Evolutionary conservation across 2,888 invertebrate species (phyloP), one percentile per base, ranked within the genome.

Genomic region (Prenolepis imparis): DNA sequence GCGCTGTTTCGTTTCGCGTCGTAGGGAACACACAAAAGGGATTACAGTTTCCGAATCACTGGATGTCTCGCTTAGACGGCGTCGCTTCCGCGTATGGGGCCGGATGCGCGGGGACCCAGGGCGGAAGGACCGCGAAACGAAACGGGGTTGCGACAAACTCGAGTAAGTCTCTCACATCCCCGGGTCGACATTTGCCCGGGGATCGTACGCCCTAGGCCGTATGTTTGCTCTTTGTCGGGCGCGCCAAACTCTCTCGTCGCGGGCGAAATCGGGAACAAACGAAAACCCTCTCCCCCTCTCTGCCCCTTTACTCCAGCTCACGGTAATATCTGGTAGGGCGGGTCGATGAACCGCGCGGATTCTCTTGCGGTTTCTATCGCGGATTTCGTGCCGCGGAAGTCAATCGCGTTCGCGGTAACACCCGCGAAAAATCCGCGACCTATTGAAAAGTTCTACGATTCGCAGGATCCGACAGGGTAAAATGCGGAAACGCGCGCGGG

Each of bases 11-110:
- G 92, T 93, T 91, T 91, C 90, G 84, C 66, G 75, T 64, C 52
- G 67, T 77, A 55, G 72, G 44, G 72, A 72, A 87, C 89, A 87
- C 89, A 91, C 90, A 88, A 87, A 90, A 89, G 91, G 88, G 91
- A 92, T 93, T 92, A 91, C 87, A 89, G 86, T 90, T 93, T 91
- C 90, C 91, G 90, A 92, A 91, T 91, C 90, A 90, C 86, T 91
- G 87, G 84, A 83, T 84, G 83, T 83, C 82, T 83, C 84, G 83
- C 70, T 84, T 61, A 67, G 80, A 72, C 78, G 83, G 66, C 80
- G 57, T 64, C 67, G 84, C 78, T 70, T 52, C 44, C 66, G 57
- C 39, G 67, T 64, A 83, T 32, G 82, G 78, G 77, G 39, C 36
- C 81, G 68, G 83, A 77, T 64, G n/a, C 57, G 66, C 66, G 73